These are phyloP conservation scores for Teleiodes luculella DNA, from an alignment of 2,888 invertebrate species.

Conservation along the genomic window DNA sequence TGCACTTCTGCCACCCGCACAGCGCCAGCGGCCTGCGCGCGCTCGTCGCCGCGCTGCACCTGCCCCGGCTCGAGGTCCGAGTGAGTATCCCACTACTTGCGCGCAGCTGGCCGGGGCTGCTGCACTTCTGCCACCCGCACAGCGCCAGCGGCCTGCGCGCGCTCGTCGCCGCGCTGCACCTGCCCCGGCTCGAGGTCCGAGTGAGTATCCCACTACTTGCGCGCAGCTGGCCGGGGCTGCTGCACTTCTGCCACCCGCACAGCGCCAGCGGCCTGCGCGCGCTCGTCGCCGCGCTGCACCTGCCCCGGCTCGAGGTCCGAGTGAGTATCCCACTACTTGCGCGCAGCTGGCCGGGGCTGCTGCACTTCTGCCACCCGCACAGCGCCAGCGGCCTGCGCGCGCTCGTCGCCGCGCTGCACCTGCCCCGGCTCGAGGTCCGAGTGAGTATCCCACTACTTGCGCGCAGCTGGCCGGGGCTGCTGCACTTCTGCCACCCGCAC, in stretches of 20 bases:
- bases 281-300: slow-evolving; percentile 87
- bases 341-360: slow-evolving; percentile 86
- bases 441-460: slow-evolving; percentile 79
- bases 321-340: slow-evolving; percentile 77
- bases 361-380: slow-evolving; percentile 90
- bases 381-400: slow-evolving; percentile 87
- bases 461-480: no score
- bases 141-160: slow-evolving; percentile 87
- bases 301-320: slow-evolving; percentile 94
- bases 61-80: slow-evolving; percentile 93
- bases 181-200: slow-evolving; percentile 94
- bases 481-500: slow-evolving; percentile 90
- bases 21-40: slow-evolving; percentile 87
- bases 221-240: no score
- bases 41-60: slow-evolving; percentile 87
- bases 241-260: slow-evolving; percentile 90
- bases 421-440: slow-evolving; percentile 94
- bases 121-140: slow-evolving; percentile 90
- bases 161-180: slow-evolving; percentile 87
- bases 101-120: slow-evolving; percentile 86
- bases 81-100: slow-evolving; percentile 78
- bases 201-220: slow-evolving; percentile 79
- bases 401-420: slow-evolving; percentile 87
- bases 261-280: slow-evolving; percentile 87
- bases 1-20: slow-evolving; percentile 90